phyloP scores from a whole-genome alignment of 2,797 vertebrate genomes.

The Danio albolineatus region DNA sequence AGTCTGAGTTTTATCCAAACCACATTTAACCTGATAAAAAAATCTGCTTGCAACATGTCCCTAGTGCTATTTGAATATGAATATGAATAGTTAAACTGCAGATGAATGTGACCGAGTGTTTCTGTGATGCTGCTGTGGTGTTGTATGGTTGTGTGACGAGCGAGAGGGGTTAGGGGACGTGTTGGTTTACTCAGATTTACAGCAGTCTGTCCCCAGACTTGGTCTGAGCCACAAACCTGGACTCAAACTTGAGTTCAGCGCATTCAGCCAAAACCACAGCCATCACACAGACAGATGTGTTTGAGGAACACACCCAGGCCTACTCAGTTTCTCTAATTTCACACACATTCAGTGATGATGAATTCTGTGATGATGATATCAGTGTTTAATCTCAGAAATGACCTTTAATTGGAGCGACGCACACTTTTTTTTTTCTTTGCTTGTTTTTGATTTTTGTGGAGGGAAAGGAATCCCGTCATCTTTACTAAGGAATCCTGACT shows the following conservation, averaged over 20 bases:
- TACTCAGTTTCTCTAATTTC: neutral
- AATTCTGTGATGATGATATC: neutral
- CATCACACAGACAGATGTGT: constrained; percentile 37
- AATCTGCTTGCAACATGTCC: no score
- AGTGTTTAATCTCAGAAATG: neutral
- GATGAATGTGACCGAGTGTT: neutral
- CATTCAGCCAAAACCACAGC: constrained; percentile 57
- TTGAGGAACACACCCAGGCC: constrained; percentile 6
- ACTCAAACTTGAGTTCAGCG: constrained; percentile 68
- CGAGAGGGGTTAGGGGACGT: constrained; percentile 32
- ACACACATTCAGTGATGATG: neutral
- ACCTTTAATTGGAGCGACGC: neutral
- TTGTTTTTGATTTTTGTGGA: neutral
- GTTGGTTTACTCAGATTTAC: constrained; percentile 72
- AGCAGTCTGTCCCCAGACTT: constrained; percentile 76
- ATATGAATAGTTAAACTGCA: neutral
- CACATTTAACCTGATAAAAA: neutral
- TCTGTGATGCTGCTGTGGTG: neutral
- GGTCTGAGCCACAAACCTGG: constrained; percentile 73
- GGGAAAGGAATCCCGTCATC: neutral
- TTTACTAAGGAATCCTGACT: neutral
- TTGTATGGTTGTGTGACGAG: constrained; percentile 14
- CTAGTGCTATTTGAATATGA: neutral
- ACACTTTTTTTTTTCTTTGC: neutral
- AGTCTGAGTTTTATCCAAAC: neutral